A percentile compares a stretch with the other conserved stretches of the same genome.
These are phyloP conservation scores for Brachionus rotundiformis DNA, from an alignment of 1,140 invertebrate genomes.

Conservation along the genomic window DNA sequence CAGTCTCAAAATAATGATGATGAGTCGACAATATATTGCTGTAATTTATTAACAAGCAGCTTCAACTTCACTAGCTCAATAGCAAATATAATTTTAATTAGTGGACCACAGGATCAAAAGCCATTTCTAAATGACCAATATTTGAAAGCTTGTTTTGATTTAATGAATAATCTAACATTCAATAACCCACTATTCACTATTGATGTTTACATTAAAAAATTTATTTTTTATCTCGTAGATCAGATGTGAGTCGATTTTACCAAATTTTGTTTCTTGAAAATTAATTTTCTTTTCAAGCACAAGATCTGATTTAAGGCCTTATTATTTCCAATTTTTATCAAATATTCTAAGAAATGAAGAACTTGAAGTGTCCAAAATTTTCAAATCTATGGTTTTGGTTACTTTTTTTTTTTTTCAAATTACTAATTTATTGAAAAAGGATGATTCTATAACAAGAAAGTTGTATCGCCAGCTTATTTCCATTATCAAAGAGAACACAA, in stretches of 20 bases:
- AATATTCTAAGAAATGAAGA: constrained; percentile 30
- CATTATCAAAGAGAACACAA: constrained; percentile 39
- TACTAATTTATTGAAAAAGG: background rate
- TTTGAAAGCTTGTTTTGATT: constrained; percentile 17
- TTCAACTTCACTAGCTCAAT: constrained; percentile 39
- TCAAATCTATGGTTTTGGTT: constrained; percentile 35
- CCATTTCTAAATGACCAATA: constrained; percentile 11
- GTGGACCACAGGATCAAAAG: background rate
- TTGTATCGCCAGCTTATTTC: constrained; percentile 32
- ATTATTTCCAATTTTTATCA: constrained; percentile 42
- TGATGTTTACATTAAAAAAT: constrained; percentile 17
- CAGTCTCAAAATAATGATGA: constrained; percentile 13
- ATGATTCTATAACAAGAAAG: background rate
- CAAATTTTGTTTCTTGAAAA: background rate
- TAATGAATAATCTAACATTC: constrained; percentile 32
- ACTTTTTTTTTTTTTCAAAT: background rate
- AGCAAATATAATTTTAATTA: background rate
- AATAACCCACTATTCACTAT: background rate
- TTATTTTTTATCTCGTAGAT: background rate
- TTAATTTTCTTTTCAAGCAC: background rate
- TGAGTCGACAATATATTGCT: background rate
- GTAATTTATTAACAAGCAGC: constrained; percentile 17
- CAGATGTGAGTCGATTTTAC: background rate
- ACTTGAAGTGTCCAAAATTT: constrained; percentile 1
- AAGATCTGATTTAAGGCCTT: background rate